phyloP scores from a whole-genome alignment of 1,140 invertebrate species.

The Plutomurus gul region DNA sequence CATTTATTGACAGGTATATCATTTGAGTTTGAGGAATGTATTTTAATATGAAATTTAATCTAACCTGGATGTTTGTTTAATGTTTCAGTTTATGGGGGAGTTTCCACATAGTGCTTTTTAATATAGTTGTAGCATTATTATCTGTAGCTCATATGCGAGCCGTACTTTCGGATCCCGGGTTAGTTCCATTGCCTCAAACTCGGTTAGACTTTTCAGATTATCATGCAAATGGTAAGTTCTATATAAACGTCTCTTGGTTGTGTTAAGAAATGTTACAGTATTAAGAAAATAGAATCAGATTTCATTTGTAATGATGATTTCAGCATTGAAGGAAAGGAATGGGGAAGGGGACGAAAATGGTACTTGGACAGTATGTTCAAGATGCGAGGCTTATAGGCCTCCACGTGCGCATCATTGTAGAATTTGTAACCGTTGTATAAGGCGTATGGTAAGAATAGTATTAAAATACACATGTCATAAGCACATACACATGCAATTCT shows the following conservation, averaged over 20 bases:
- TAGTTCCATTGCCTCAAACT: constrained; percentile 79
- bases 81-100: constrained; percentile 80
- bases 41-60: constrained; percentile 6
- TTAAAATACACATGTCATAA: background rate
- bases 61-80: constrained; percentile 47
- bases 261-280: background rate
- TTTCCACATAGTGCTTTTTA: constrained; percentile 80
- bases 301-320: background rate
- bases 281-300: no score
- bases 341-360: constrained; percentile 58
- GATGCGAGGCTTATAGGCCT: constrained; percentile 83
- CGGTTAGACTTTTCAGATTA: constrained; percentile 85
- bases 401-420: constrained; percentile 86
- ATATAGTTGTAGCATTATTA: constrained; percentile 66
- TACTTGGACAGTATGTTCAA: constrained; percentile 84
- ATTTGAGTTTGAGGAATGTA: background rate
- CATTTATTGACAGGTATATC: constrained; percentile 49
- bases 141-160: constrained; percentile 65
- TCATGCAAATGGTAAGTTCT: constrained; percentile 59
- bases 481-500: background rate
- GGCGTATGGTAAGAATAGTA: constrained; percentile 75
- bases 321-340: constrained; percentile 19
- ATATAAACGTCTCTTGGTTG: background rate
- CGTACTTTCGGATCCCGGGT: constrained; percentile 85
- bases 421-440: constrained; percentile 83